Evolutionary conservation across 2,888 invertebrate genomes (phyloP), one percentile per base, ranked within the genome.

Genomic region (Willowsia nigromaculata): DNA sequence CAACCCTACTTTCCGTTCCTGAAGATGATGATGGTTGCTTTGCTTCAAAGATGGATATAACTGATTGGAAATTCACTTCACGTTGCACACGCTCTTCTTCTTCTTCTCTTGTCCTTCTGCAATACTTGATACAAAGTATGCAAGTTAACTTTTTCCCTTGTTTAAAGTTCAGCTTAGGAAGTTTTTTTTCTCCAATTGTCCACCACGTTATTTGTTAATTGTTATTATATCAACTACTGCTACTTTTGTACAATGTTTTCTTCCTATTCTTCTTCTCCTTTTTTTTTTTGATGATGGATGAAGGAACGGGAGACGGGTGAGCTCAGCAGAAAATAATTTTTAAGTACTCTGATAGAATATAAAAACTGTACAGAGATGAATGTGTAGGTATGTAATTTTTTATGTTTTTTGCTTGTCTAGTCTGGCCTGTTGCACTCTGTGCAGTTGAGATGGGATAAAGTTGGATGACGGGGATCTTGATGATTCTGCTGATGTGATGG

Each of bases 21-120:
- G 74, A 62, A 18, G 83, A 68, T 68, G 47, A 11, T 53, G 27
- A 40, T 78, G 30, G 78, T 11, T 62, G 3, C 62, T 25, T 33
- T n/a, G 40, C 33, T 53, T 65, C 0, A 25, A 18, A 74, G 62
- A 62, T 71, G 11, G 78, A 62, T 33, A n/a, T n/a, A 43, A 22
- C 53, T 65, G 80, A 86, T 80, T 80, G 80, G 65, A 86, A 80
- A 86, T 86, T 86, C 86, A 86, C 37, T 80, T 68, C 86, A 86
- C 86, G 86, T 86, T 62, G 27, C 22, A 25, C 80, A 86, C 80
- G 71, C 78, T 86, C 71, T 65, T 68, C 40, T 15, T 59, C 22
- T 40, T 40, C 37, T 80, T 59, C 30, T 37, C 25, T 37, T 56
- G 13, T 59, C 18, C 40, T 40, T 2, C 40, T 80, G 25, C 59